Evolutionary conservation across 1,140 invertebrate species (phyloP), one percentile per base, ranked within the genome.

Genomic region (Bombus cullumanus): DNA sequence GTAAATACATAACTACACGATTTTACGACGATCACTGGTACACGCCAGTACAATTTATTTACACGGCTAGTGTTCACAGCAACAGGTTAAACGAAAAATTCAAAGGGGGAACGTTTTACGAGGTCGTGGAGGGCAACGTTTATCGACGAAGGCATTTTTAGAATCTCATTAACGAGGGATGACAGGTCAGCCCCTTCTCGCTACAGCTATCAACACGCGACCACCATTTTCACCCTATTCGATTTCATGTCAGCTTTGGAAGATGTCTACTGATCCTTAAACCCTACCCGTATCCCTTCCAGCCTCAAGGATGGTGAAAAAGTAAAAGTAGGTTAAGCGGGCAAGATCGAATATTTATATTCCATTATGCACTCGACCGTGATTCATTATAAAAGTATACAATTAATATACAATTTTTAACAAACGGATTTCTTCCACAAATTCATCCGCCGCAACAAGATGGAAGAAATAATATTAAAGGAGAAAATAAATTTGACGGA

Each of bases 81-180:
- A 83, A 83, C 81, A 83, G 73, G 73, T 83, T 66, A 75, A 47
- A 34, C 68, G 34, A 34, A 47, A 53, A 76, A 83, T 18, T 10
- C 4, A 41, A 15, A 31, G 31, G 15, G 81, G 74, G 43, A 47
- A 76, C 41, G 41, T 66, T 76, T 37, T 37, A 68, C 41, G 31
- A 43, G 59, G 73, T 83, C 81, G 53, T 39, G 18, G 15, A 37
- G 59, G 59, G 22, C n/a, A 53, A 18, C 15, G 62, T 76, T 39
- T 68, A 76, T 68, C 28, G 57, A 37, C 53, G 31, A 57, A 53
- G 43, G 13, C 73, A 64, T 76, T 83, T 83, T 83, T 77, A 76
- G 81, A 77, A 64, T 64, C 31, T 77, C 25, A 69, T 69, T 83
- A 77, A 15, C 62, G 34, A 69, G 34, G 73, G 81, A 62, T 53